Base-by-base conservation (phyloP, 2,888 invertebrate species). In the Agrochola lota region DNA sequence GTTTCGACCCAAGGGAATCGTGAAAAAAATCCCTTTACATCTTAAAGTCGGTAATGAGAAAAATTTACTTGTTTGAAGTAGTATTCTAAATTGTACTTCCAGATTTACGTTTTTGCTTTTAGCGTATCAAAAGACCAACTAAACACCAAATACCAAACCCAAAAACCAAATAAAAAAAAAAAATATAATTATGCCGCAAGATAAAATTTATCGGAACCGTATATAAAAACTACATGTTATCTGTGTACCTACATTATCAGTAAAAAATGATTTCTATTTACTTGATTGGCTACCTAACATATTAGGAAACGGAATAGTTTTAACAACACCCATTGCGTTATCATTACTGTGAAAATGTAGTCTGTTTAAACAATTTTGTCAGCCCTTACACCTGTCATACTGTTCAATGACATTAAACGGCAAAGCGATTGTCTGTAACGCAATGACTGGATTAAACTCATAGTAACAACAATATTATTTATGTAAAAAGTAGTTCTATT, bases 1-100 rank as follows among this genome's bases (percentile, higher is more conserved):
- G 66, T 78, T 81, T 55, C 55, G 52, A 67, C 20, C 59, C 20
- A 20, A 20, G n/a, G n/a, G 46, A 26, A 66, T 59, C 55, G 23
- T 9, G 55, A 4, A 35, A 55, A 23, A 67, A 62, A 75, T 30
- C 23, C 49, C 11, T 35, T 35, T 15, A 20, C n/a, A 23, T 43
- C 12, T 40, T 49, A 40, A 15, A 30, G 7, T n/a, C 12, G 0
- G 40, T 71, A 40, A 49, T 71, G 11, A 11, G 20, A 80, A 55
- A 70, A 26, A 17, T 26, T 20, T 26, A 15, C 3, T 17, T 9
- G 6, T 40, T 60, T 49, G 40, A 52, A 60, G 20, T 15, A 11
- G 30, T 55, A 2, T 62, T 55, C 8, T 8, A 43, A 8, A 23
- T 11, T n/a, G 12, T 17, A 52, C 23, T 15, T 17, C 15, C 0